Evolutionary conservation across 2,888 invertebrate genomes (phyloP).

Genomic region (Phaonia tiefii): DNA sequence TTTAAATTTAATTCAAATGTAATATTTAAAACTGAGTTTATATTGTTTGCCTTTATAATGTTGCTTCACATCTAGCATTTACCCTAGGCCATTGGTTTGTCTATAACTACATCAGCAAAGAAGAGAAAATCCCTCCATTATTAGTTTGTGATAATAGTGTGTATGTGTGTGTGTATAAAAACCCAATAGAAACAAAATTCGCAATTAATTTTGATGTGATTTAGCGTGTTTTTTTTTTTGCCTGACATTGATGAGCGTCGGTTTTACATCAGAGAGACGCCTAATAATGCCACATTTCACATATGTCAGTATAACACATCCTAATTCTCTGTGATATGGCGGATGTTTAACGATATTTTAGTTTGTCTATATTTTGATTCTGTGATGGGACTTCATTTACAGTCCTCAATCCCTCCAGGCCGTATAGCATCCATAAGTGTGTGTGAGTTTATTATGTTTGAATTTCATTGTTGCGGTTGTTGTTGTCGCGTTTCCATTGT

Average conservation of each 20-base stretch:
- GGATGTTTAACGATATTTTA: not conserved
- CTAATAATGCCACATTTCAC: slow-evolving; percentile 60
- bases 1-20: not conserved
- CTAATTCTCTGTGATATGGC: slow-evolving; percentile 25
- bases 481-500: slow-evolving; percentile 11
- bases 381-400: not conserved
- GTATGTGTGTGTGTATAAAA: not conserved
- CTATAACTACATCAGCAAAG: slow-evolving; percentile 1
- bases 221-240: slow-evolving; percentile 53
- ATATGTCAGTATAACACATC: slow-evolving; percentile 52
- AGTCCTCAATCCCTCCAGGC: not conserved
- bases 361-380: not conserved
- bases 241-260: slow-evolving; percentile 62
- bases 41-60: slow-evolving; percentile 2
- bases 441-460: slow-evolving; percentile 24
- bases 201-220: slow-evolving; percentile 62
- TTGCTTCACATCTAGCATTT: not conserved
- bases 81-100: not conserved
- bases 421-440: not conserved
- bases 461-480: too few species aligned
- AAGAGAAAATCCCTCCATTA: too few species aligned
- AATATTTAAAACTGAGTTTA: slow-evolving; percentile 7
- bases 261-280: slow-evolving; percentile 52
- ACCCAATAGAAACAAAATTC: slow-evolving; percentile 34
- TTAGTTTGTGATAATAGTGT: not conserved